A percentile compares a stretch with the other conserved stretches of the same genome.
phyloP scores from a whole-genome alignment of 1,140 invertebrate genomes.

The Stegodyphus mimosarum region DNA sequence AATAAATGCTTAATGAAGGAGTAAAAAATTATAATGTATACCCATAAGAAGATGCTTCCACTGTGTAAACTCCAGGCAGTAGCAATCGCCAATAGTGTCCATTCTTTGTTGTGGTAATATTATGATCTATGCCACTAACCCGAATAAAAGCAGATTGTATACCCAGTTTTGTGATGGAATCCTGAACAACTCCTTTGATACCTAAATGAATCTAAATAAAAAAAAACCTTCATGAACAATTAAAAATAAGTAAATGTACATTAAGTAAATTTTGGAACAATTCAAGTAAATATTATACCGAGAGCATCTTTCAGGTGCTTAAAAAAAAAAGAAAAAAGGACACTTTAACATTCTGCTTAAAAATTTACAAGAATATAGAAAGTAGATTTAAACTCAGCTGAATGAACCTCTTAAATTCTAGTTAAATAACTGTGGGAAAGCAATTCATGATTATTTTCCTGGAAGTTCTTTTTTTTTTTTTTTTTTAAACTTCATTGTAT shows the following conservation, averaged over 20 bases:
- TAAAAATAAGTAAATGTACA: background rate
- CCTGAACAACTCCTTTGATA: conserved; percentile 75
- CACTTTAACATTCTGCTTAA: background rate
- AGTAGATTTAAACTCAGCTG: no score
- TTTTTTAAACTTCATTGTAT: no score
- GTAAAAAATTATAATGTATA: conserved; percentile 68
- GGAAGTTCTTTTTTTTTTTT: no score
- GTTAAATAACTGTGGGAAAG: no score
- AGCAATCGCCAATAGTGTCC: conserved; percentile 91
- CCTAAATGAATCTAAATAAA: conserved; percentile 78
- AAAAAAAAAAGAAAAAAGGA: background rate
- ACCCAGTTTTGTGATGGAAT: conserved; percentile 61
- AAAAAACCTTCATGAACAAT: background rate
- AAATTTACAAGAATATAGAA: no score
- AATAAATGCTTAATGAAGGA: no score
- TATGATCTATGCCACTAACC: conserved; percentile 72
- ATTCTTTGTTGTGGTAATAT: conserved; percentile 78
- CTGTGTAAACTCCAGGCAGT: conserved; percentile 81
- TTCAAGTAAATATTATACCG: background rate
- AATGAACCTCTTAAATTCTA: no score
- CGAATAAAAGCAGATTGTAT: conserved; percentile 62
- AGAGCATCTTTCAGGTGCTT: background rate
- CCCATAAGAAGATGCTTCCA: conserved; percentile 80
- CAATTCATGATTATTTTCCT: no score
- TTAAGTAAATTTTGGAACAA: background rate